These are phyloP conservation scores for Choristoneura rosaceana DNA, from an alignment of 2,888 invertebrate genomes.

Conservation along the genomic window DNA sequence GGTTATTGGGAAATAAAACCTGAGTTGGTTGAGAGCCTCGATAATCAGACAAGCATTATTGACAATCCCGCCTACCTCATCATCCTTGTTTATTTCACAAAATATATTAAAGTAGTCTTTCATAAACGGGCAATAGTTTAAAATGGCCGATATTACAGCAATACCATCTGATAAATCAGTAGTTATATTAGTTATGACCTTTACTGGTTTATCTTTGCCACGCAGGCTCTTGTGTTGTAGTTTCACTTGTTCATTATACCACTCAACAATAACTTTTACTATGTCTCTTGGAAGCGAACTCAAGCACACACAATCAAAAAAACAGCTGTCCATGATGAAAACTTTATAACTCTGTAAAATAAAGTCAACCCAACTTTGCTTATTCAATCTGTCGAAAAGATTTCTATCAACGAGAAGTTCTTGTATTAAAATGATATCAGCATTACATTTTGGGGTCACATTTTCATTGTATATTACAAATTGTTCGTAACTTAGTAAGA, in stretches of 20 bases:
- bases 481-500: slow-evolving; percentile 73
- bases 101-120: slow-evolving; percentile 72
- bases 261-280: slow-evolving; percentile 67
- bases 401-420: slow-evolving; percentile 60
- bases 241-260: slow-evolving; percentile 70
- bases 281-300: slow-evolving; percentile 65
- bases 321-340: slow-evolving; percentile 80
- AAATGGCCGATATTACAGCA: slow-evolving; percentile 82
- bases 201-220: slow-evolving; percentile 56
- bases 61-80: slow-evolving; percentile 69
- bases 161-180: slow-evolving; percentile 83
- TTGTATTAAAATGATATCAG: slow-evolving; percentile 64
- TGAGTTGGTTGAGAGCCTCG: slow-evolving; percentile 82
- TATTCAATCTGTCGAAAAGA: slow-evolving; percentile 70
- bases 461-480: slow-evolving; percentile 67
- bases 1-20: slow-evolving; percentile 82
- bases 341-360: slow-evolving; percentile 87
- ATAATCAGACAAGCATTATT: slow-evolving; percentile 86
- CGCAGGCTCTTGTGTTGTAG: slow-evolving; percentile 59
- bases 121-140: slow-evolving; percentile 86
- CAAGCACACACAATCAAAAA: slow-evolving; percentile 76
- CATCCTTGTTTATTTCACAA: slow-evolving; percentile 70
- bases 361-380: slow-evolving; percentile 87
- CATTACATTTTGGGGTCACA: slow-evolving; percentile 63
- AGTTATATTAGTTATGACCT: slow-evolving; percentile 75